Evolutionary conservation across 2,797 vertebrate genomes (phyloP).

Genomic region (Tenualosa thibaudeaui): DNA sequence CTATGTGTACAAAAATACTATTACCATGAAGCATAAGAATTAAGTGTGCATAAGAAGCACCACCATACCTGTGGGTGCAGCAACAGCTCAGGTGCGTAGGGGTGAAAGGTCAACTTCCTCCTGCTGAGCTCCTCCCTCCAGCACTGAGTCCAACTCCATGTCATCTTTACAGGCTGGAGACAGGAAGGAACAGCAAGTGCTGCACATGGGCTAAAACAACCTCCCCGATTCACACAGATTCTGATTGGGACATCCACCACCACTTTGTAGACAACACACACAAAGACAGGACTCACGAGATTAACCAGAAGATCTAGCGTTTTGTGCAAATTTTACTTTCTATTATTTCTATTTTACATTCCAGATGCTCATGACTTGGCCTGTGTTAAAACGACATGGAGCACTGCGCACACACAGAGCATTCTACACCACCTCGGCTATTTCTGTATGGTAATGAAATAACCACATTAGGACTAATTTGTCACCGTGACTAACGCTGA

Average conservation of each 20-base stretch:
- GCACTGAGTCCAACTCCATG: slow-evolving; percentile 18
- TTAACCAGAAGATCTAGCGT: neutral
- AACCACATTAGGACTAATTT: neutral
- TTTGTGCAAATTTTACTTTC: slow-evolving; percentile 4
- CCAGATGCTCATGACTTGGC: slow-evolving; percentile 8
- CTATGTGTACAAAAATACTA: neutral
- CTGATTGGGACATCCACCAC: neutral
- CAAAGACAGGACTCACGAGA: slow-evolving; percentile 11
- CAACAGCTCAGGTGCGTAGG: slow-evolving; percentile 27
- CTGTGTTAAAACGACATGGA: neutral
- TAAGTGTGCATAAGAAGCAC: neutral
- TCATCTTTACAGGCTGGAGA: slow-evolving; percentile 3
- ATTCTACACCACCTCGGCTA: slow-evolving; percentile 22
- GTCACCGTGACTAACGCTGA: slow-evolving; percentile 7
- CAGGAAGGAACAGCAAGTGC: neutral
- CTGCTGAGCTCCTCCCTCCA: slow-evolving; percentile 25
- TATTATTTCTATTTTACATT: no score
- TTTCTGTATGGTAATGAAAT: slow-evolving; percentile 8
- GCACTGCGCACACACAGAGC: neutral
- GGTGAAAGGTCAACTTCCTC: slow-evolving; percentile 29
- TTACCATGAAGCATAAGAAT: neutral
- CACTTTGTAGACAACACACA: neutral
- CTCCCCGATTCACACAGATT: neutral
- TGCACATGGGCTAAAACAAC: slow-evolving; percentile 6
- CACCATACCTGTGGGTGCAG: slow-evolving; percentile 32